These are phyloP conservation scores for Ceratosolen fusciceps DNA, from an alignment of 1,140 invertebrate species.

Conservation along the genomic window DNA sequence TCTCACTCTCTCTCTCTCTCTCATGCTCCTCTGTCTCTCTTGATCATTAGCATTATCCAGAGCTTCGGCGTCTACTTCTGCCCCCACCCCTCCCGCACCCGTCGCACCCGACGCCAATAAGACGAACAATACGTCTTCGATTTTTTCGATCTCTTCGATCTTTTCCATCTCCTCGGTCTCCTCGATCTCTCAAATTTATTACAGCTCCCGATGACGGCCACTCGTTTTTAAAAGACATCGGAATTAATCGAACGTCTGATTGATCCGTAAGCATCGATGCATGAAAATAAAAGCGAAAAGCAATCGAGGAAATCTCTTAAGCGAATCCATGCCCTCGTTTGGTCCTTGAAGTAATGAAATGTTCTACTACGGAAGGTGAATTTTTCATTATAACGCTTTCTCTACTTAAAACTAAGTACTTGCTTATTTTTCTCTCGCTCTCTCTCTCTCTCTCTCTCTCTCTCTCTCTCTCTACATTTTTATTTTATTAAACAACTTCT, in stretches of 20 bases:
- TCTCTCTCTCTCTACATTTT: constrained; percentile 4
- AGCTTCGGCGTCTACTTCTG: constrained; percentile 11
- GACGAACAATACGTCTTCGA: background rate
- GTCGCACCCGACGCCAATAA: too few species aligned
- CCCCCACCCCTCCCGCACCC: too few species aligned
- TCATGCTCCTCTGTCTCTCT: background rate
- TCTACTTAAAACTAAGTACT: constrained; percentile 21
- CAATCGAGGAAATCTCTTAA: constrained; percentile 45
- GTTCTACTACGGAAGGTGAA: background rate
- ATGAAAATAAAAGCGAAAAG: constrained; percentile 34
- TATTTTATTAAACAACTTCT: background rate
- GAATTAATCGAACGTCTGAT: constrained; percentile 3
- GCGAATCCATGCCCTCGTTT: constrained; percentile 45
- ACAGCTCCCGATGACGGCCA: background rate
- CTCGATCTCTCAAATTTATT: background rate
- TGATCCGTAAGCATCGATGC: constrained; percentile 10
- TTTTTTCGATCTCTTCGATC: background rate
- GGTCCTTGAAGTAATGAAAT: constrained; percentile 47
- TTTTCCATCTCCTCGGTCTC: background rate
- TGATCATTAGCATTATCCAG: background rate
- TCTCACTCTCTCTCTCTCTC: background rate
- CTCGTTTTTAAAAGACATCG: background rate
- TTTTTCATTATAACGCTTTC: constrained; percentile 30
- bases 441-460: background rate
- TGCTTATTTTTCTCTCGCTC: background rate